Percentiles rank a stretch among this genome's conserved stretches.
Evolutionary conservation across 2,888 invertebrate species (phyloP).

Genomic region (Neoascia interrupta): DNA sequence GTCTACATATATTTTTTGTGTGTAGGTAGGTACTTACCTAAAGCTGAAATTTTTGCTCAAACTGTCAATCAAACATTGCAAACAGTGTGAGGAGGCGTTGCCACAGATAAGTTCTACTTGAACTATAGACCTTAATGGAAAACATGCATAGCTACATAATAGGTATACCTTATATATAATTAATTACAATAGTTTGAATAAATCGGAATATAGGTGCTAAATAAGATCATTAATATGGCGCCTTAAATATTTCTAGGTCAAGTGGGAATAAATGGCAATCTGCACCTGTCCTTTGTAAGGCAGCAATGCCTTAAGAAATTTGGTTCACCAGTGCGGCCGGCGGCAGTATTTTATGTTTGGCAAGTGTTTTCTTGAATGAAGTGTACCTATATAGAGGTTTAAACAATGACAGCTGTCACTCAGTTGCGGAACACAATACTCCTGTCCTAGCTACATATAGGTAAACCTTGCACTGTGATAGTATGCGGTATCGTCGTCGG

Average conservation of each 20-base stretch:
- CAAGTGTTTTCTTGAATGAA: too few relatives aligned
- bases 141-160: not conserved
- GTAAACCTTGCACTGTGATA: too few relatives aligned
- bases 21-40: too few relatives aligned
- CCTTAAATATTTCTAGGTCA: too few relatives aligned
- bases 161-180: slow-evolving; percentile 9
- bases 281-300: not conserved
- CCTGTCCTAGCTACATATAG: too few relatives aligned
- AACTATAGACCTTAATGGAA: not conserved
- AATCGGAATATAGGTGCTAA: slow-evolving; percentile 30
- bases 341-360: not conserved
- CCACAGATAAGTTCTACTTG: slow-evolving; percentile 32
- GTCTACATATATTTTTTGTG: not conserved
- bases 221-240: slow-evolving; percentile 52
- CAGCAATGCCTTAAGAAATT: too few relatives aligned
- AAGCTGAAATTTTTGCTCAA: not conserved
- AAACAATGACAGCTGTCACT: too few relatives aligned
- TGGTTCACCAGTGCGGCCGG: too few relatives aligned
- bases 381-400: too few relatives aligned
- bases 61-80: slow-evolving; percentile 31
- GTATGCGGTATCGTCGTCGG: too few relatives aligned
- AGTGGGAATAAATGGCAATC: not conserved
- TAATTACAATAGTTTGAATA: slow-evolving; percentile 10
- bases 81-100: slow-evolving; percentile 33
- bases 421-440: too few relatives aligned